Evolutionary conservation across 92 coral and sea anemone genomes (phyloP).

Genomic region (Paragorgia papillata): DNA sequence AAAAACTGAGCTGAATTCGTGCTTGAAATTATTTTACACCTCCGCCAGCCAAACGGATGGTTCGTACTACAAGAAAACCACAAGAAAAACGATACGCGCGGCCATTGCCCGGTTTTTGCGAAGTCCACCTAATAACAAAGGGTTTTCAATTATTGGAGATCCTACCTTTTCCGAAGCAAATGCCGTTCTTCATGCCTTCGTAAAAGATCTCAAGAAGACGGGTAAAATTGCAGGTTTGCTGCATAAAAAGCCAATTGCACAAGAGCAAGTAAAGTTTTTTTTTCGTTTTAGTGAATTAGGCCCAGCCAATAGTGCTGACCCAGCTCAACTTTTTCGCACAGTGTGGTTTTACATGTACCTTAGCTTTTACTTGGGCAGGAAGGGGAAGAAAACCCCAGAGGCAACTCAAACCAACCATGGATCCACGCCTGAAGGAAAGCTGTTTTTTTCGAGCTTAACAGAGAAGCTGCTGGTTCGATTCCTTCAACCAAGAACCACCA

Average conservation of each 20-base stretch:
- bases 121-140: background rate
- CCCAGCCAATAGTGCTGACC: too few species aligned
- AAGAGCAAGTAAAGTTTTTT: too few species aligned
- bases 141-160: background rate
- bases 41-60: slow-evolving; percentile 8
- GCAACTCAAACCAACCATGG: background rate
- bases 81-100: slow-evolving; percentile 5
- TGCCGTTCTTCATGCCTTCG: background rate
- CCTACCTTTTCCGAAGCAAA: slow-evolving; percentile 22
- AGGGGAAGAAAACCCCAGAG: background rate
- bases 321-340: too few species aligned
- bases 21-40: slow-evolving; percentile 16
- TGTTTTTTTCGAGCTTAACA: slow-evolving; percentile 10
- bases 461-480: background rate
- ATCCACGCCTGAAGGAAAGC: background rate
- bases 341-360: too few species aligned
- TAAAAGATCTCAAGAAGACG: background rate
- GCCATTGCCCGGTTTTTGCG: slow-evolving; percentile 1
- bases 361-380: too few species aligned
- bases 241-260: too few species aligned
- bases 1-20: slow-evolving; percentile 12
- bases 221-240: too few species aligned
- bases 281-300: too few species aligned
- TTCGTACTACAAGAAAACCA: slow-evolving; percentile 12
- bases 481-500: slow-evolving; percentile 14